phyloP scores from a whole-genome alignment of 2,797 vertebrate species.

The Mareca penelope region DNA sequence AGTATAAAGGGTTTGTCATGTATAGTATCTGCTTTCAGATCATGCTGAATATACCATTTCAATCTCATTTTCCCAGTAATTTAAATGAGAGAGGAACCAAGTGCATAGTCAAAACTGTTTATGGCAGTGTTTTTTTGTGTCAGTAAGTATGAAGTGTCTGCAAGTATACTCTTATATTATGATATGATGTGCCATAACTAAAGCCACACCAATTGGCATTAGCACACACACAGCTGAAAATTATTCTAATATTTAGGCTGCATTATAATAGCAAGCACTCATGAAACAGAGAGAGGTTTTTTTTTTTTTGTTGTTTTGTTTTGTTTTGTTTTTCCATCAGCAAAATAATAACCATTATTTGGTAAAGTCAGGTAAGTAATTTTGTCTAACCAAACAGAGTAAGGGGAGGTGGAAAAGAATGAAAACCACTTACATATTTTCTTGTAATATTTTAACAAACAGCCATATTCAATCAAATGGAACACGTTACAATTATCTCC shows the following conservation, averaged over 20 bases:
- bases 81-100: neutral
- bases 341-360: slow-evolving; percentile 66
- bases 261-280: neutral
- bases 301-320: neutral
- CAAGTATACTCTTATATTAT: slow-evolving; percentile 5
- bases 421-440: slow-evolving; percentile 73
- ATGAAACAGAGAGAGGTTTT: neutral
- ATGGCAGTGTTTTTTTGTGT: neutral
- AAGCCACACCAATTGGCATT: neutral
- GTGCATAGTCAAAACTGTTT: neutral
- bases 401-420: neutral
- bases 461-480: slow-evolving; percentile 85
- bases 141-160: neutral
- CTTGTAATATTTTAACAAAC: slow-evolving; percentile 79
- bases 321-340: neutral
- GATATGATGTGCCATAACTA: neutral
- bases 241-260: neutral
- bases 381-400: neutral
- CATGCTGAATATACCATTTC: neutral
- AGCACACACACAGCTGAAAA: neutral
- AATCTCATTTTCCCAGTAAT: neutral
- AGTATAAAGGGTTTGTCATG: neutral
- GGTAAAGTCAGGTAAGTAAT: slow-evolving; percentile 58
- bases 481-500: slow-evolving; percentile 84
- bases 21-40: slow-evolving; percentile 3